These are phyloP conservation scores for Falco biarmicus DNA, from an alignment of 2,797 vertebrate genomes.

Conservation along the genomic window DNA sequence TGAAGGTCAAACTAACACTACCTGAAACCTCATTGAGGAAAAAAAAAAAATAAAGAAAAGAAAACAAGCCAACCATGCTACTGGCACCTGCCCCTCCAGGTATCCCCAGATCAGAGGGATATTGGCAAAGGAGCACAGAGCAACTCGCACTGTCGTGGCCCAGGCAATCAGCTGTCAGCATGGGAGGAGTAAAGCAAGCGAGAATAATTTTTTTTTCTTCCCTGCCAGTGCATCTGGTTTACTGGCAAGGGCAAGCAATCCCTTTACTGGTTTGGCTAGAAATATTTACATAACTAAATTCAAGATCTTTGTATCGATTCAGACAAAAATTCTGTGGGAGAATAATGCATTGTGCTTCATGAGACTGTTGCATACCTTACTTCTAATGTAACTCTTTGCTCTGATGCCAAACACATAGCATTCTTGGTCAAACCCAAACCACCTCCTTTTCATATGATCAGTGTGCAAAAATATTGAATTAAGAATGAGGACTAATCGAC, in stretches of 20 bases:
- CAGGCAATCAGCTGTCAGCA: background rate
- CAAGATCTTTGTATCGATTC: constrained; percentile 24
- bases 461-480: background rate
- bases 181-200: background rate
- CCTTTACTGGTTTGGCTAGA: background rate
- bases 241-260: background rate
- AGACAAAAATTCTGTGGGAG: background rate
- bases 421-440: background rate
- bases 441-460: background rate
- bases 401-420: background rate
- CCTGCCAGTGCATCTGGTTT: background rate
- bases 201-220: background rate
- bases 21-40: background rate
- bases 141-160: rapidly evolving
- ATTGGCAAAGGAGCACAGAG: background rate
- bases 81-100: background rate
- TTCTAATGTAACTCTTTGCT: background rate
- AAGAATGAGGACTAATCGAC: background rate
- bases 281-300: constrained; percentile 31
- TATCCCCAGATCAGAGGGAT: background rate
- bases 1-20: background rate
- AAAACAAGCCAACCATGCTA: background rate
- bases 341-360: background rate
- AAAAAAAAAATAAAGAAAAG: background rate
- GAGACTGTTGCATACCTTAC: background rate